These are phyloP conservation scores for Atta texana DNA, from an alignment of 1,140 invertebrate genomes.

Conservation along the genomic window DNA sequence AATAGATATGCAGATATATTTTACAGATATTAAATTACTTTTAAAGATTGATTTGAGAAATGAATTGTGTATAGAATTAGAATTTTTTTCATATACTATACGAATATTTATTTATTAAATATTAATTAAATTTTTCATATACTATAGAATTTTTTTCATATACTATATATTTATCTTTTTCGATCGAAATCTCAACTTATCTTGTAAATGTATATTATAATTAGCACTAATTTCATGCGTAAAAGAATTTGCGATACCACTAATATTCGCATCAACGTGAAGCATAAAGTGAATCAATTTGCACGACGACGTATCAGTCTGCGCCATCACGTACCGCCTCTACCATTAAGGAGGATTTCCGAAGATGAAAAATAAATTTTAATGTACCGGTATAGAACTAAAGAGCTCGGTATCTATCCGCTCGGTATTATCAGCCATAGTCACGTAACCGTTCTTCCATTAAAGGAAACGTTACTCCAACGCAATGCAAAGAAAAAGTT, in stretches of 20 bases:
- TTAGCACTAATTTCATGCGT: neutral
- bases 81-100: neutral
- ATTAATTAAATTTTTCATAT: too few species aligned
- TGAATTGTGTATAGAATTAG: neutral
- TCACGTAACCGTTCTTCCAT: slow-evolving; percentile 57
- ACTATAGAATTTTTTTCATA: neutral
- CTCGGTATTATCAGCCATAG: slow-evolving; percentile 41
- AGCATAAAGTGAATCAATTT: slow-evolving; percentile 66
- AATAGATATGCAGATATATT: neutral
- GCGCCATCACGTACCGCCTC: slow-evolving; percentile 36
- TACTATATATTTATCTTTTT: neutral
- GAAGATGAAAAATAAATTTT: slow-evolving; percentile 58
- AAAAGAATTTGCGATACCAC: neutral
- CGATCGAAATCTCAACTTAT: neutral
- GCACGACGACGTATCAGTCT: slow-evolving; percentile 65
- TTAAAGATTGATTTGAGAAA: neutral
- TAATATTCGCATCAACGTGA: neutral
- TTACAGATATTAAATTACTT: neutral
- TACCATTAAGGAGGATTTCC: slow-evolving; percentile 28
- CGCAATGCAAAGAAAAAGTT: slow-evolving; percentile 32
- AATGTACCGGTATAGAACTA: slow-evolving; percentile 18
- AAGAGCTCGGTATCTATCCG: slow-evolving; percentile 17
- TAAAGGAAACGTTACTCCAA: slow-evolving; percentile 47
- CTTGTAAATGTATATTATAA: neutral
- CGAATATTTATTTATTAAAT: too few species aligned